A percentile compares a stretch with the other conserved stretches of the same genome.
Conservation (phyloP, 2,113 vertebrate genomes). For the Phaetusa simplex region DNA sequence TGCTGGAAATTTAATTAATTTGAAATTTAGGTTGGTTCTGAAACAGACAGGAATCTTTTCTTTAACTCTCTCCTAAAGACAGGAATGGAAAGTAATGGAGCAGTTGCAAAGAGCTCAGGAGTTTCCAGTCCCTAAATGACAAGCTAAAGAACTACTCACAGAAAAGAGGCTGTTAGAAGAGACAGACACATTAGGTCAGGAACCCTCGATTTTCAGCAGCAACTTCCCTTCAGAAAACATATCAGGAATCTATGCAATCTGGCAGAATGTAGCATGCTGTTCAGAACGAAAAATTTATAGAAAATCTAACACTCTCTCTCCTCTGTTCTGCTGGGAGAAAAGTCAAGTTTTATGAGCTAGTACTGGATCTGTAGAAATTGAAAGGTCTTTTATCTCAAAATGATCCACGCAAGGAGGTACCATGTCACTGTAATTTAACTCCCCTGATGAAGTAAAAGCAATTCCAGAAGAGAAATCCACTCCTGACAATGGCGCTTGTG, state of each 20-base stretch:
- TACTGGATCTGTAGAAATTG: neutral
- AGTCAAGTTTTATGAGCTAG: neutral
- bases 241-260: neutral
- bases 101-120: neutral
- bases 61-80: neutral
- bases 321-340: neutral
- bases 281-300: neutral
- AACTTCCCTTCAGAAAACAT: neutral
- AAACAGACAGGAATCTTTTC: neutral
- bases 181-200: neutral
- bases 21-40: neutral
- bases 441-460: neutral
- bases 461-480: neutral
- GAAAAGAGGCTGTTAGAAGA: neutral
- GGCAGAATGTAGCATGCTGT: neutral
- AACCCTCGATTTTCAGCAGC: neutral
- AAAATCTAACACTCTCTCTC: neutral
- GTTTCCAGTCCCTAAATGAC: conserved; percentile 24
- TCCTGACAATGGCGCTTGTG: neutral
- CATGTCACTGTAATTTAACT: neutral
- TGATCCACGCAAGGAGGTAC: neutral
- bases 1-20: conserved; percentile 28
- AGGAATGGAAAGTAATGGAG: neutral
- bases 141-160: neutral
- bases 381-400: neutral